Evolutionary conservation across 1,140 invertebrate species (phyloP).

Genomic region (Hormaphis cornu): DNA sequence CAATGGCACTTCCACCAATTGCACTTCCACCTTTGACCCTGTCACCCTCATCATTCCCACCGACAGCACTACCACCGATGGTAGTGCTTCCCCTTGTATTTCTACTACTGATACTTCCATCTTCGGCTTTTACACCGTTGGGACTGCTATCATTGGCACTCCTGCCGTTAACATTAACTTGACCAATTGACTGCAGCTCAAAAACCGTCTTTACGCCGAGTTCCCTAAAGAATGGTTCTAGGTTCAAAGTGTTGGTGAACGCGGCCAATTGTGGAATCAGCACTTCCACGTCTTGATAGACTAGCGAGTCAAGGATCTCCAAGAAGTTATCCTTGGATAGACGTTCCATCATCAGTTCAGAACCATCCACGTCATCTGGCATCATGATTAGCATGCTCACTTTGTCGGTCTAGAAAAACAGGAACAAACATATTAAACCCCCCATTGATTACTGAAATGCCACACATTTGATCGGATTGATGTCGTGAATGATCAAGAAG

Average conservation of each 20-base stretch:
- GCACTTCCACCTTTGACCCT: no score
- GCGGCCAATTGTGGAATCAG: constrained; percentile 40
- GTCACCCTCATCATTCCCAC: no score
- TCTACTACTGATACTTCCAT: no score
- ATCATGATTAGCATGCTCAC: constrained; percentile 39
- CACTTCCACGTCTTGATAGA: constrained; percentile 37
- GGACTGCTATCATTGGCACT: no score
- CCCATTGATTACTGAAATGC: no score
- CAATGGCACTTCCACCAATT: no score
- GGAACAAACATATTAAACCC: background rate
- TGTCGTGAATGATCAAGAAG: no score
- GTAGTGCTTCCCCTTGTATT: no score
- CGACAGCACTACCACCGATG: no score
- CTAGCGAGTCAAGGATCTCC: constrained; percentile 35
- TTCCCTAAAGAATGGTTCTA: constrained; percentile 37
- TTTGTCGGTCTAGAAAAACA: constrained; percentile 37
- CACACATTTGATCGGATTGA: no score
- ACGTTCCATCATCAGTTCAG: constrained; percentile 36
- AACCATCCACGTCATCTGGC: constrained; percentile 37
- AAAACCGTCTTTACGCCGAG: constrained; percentile 37
- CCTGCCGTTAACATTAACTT: no score
- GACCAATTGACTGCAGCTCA: constrained; percentile 4
- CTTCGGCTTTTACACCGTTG: no score
- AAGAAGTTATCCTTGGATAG: constrained; percentile 36
- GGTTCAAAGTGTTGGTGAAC: constrained; percentile 37